phyloP scores from a whole-genome alignment of 2,797 vertebrate genomes.

The Saxicola maurus region DNA sequence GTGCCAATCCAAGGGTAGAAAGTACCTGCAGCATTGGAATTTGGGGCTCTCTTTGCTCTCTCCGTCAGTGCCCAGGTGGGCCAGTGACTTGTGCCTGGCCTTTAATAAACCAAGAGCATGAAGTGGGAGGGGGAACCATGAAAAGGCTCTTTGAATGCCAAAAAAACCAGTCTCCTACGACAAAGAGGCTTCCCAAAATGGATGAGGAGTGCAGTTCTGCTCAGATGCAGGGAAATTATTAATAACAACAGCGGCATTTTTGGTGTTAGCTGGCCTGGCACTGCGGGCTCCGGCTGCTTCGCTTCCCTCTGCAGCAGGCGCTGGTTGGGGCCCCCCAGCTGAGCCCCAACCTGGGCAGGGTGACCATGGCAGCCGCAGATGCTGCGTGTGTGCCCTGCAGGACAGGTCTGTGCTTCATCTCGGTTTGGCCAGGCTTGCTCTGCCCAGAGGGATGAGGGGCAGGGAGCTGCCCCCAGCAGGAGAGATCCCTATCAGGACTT shows the following conservation, averaged over 20 bases:
- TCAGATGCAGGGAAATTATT: conserved; percentile 21
- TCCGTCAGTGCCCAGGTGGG: background rate
- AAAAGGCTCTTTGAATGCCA: background rate
- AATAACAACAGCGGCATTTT: background rate
- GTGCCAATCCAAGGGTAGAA: background rate
- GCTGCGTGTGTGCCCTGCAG: background rate
- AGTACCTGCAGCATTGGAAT: background rate
- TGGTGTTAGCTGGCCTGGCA: background rate
- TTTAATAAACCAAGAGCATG: fast-evolving
- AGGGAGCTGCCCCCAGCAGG: background rate
- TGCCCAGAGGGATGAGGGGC: background rate
- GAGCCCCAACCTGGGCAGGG: background rate
- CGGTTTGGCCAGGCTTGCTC: background rate
- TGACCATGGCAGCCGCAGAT: background rate
- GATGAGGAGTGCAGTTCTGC: conserved; percentile 5
- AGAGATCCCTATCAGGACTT: conserved; percentile 17
- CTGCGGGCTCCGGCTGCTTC: background rate
- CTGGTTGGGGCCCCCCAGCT: background rate
- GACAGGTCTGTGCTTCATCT: background rate
- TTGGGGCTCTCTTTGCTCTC: background rate
- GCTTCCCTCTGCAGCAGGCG: fast-evolving
- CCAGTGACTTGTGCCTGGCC: background rate
- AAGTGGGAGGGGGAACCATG: background rate
- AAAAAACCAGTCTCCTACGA: background rate
- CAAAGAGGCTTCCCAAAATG: conserved; percentile 20